Conservation (phyloP, 2,797 vertebrate genomes). For the Pipistrellus nathusii region DNA sequence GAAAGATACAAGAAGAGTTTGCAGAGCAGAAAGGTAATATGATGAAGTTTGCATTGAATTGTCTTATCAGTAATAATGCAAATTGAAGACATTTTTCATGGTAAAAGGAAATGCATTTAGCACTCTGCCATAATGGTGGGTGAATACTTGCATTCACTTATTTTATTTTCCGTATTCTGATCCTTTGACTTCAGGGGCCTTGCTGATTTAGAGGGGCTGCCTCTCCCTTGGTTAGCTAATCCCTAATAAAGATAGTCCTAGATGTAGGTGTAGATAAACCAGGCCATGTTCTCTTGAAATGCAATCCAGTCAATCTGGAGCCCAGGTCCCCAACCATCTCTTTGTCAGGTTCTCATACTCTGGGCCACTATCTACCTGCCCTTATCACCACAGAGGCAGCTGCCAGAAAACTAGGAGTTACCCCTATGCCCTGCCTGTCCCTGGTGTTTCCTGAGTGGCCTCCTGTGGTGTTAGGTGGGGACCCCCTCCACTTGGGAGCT, state of each 20-base stretch:
- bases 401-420: neutral
- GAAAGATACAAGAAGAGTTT: neutral
- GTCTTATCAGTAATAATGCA: neutral
- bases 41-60: neutral
- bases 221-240: neutral
- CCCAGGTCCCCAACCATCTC: neutral
- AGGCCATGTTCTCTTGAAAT: neutral
- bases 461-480: accelerated
- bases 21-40: constrained; percentile 15
- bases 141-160: neutral
- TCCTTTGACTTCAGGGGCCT: neutral
- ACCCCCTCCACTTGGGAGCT: neutral
- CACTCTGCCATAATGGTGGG: neutral
- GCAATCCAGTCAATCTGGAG: neutral
- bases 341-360: neutral
- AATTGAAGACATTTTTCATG: constrained; percentile 20
- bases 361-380: neutral
- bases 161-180: constrained; percentile 17
- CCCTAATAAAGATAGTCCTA: neutral
- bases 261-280: neutral
- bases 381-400: neutral
- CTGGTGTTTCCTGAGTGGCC: neutral
- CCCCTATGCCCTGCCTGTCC: neutral
- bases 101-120: constrained; percentile 20
- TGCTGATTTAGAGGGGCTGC: neutral